Evolutionary conservation across 2,797 vertebrate genomes (phyloP), one percentile per base, ranked within the genome.

Genomic region (Cynopterus sphinx): DNA sequence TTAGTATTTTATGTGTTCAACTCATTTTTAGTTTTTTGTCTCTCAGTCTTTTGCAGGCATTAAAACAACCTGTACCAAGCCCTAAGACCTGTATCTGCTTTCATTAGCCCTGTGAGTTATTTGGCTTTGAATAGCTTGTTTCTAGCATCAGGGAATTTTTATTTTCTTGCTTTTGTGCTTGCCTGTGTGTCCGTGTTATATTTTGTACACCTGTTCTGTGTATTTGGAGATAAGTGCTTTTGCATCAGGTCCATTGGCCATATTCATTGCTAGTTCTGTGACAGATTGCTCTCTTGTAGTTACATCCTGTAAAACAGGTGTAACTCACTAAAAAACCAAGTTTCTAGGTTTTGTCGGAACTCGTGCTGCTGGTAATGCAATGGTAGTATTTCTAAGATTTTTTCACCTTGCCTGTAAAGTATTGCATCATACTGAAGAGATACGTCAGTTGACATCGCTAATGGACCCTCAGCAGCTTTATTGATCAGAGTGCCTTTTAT

Each of bases 111-210:
- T 85, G 77, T 75, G 67, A 91, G 28, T 71, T 68, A 61, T 22
- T 88, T 59, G 87, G 53, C 26, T 87, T 81, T 39, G 87, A 77
- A 46, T 78, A 78, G 43, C 84, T 77, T 92, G 49, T 78, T 78
- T 83, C 15, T 65, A 49, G 24, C 26, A 59, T 79, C 21, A 88
- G 49, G 13, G 16, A 85, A 28, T 82, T 46, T 87, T 28, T 61
- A 22, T 68, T 68, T 33, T 70, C 61, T 93, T 94, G 46, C 24
- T 94, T 81, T 86, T 49, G 68, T 41, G 33, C 59, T 84, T 85
- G 43, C 49, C 16, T 79, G 0, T 89, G 19, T 91, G 46, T 36
- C 1, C 61, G 19, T 78, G n/a, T 68, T 97, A 17, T n/a, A 63
- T 79, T 90, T 87, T 87, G 79, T 39, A n/a, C 4, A 53, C 28